A percentile compares a stretch with the other conserved stretches of the same genome.
Evolutionary conservation across 2,888 invertebrate species (phyloP).

Genomic region (Lepidochitona cinerea): DNA sequence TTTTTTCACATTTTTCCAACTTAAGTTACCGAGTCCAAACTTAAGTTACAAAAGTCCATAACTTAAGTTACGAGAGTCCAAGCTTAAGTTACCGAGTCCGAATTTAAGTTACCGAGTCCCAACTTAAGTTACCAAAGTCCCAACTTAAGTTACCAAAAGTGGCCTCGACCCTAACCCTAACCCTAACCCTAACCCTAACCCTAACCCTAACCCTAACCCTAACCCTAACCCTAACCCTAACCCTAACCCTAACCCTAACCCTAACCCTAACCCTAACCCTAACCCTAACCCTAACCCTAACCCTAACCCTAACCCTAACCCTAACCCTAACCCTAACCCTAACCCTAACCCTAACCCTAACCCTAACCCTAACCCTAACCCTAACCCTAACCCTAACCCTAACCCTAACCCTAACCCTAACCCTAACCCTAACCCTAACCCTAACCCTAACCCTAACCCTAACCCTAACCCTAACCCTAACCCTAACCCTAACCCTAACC

Average conservation of each 20-base stretch:
- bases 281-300: slow-evolving; percentile 41
- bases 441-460: slow-evolving; percentile 39
- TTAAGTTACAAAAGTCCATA: too few species aligned
- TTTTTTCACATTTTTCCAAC: too few species aligned
- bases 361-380: slow-evolving; percentile 23
- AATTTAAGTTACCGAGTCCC: too few species aligned
- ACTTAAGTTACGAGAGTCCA: too few species aligned
- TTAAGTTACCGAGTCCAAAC: too few species aligned
- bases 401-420: slow-evolving; percentile 27
- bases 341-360: slow-evolving; percentile 21
- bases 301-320: slow-evolving; percentile 31
- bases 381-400: slow-evolving; percentile 25
- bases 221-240: slow-evolving; percentile 34
- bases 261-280: slow-evolving; percentile 38
- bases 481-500: slow-evolving; percentile 42
- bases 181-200: slow-evolving; percentile 48
- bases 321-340: slow-evolving; percentile 25
- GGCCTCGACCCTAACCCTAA: too few species aligned
- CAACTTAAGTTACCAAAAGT: too few species aligned
- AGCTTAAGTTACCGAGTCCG: too few species aligned
- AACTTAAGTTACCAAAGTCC: too few species aligned
- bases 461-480: slow-evolving; percentile 43
- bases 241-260: slow-evolving; percentile 36
- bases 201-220: slow-evolving; percentile 39
- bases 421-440: slow-evolving; percentile 27